Percentiles rank a stretch among this genome's conserved stretches.
Evolutionary conservation across 2,113 vertebrate genomes (phyloP).

Genomic region (Montifringilla adamsi): DNA sequence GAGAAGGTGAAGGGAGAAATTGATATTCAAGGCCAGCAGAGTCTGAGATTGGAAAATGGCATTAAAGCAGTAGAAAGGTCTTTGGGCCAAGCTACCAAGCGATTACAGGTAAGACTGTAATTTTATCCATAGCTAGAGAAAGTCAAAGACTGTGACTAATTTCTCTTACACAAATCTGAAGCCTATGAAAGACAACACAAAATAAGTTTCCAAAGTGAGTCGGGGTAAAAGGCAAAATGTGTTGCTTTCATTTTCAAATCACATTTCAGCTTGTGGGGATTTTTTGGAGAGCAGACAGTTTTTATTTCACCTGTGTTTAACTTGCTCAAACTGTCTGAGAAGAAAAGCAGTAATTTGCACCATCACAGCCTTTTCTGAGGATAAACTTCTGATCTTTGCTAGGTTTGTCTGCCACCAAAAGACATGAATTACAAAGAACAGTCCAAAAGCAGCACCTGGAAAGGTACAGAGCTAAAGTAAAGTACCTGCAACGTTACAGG

Average conservation of each 20-base stretch:
- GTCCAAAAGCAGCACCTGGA: not conserved
- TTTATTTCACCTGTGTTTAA: not conserved
- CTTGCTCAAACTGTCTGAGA: not conserved
- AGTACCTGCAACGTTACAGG: not conserved
- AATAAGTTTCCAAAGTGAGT: not conserved
- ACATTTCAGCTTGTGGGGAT: not conserved
- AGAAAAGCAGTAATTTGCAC: not conserved
- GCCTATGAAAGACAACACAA: accelerated
- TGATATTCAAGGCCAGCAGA: constrained; percentile 90
- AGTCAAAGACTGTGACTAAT: not conserved
- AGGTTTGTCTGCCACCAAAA: not conserved
- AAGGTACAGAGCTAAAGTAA: not conserved
- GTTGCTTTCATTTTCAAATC: not conserved
- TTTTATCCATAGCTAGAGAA: not conserved
- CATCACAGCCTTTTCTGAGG: not conserved
- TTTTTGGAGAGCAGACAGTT: not conserved
- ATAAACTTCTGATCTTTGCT: not conserved
- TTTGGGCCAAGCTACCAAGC: constrained; percentile 86
- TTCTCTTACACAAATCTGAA: not conserved
- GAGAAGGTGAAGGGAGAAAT: constrained; percentile 87
- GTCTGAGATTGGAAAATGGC: constrained; percentile 89
- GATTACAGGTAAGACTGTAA: constrained; percentile 82
- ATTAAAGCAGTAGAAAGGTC: constrained; percentile 92
- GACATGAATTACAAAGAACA: not conserved
- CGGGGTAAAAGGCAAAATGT: not conserved